Evolutionary conservation across 1,140 invertebrate genomes (phyloP), one percentile per base, ranked within the genome.

Genomic region (Pseudomyrmex flavicornis): DNA sequence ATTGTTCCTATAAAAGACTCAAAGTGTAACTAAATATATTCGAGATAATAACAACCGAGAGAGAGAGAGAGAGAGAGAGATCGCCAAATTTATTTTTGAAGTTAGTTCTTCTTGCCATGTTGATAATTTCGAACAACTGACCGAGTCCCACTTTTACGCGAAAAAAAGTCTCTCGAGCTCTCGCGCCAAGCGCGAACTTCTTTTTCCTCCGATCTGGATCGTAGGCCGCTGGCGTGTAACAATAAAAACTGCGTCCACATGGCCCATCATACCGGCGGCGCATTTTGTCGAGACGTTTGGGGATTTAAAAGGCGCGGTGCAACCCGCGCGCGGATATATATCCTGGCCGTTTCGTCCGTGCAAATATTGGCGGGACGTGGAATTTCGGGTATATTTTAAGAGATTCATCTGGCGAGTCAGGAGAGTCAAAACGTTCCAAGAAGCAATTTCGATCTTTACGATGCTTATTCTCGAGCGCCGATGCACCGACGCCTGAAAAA

Each of bases 361-460:
- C 88, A 90, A 90, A 90, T 89, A 90, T 90, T 87, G 83, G 82
- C 83, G 85, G 76, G 86, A 88, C 83, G 82, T 76, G 86, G 86
- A 88, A 88, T 88, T 88, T 88, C 86, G 80, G 85, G 89, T 86
- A 82, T 92, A 92, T 92, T 92, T 92, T 92, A 91, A 92, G 91
- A 92, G 88, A 89, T 91, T 88, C 86, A 87, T 82, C 88, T 86
- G 82, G 79, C 89, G 54, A 65, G 73, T 17, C 17, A 85, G 77
- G 54, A 65, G 73, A 85, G 77, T 66, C 86, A 75, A 86, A 86
- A 92, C 86, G 88, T 91, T 92, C 91, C 88, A 65, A 92, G 91
- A 92, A 92, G 88, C 89, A 91, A 92, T 92, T 92, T 88, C 91
- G 91, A 91, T 92, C 91, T 92, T 92, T 92, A 92, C 91, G 91